Conservation (phyloP, 2,113 vertebrate genomes). For the Talpa occidentalis region DNA sequence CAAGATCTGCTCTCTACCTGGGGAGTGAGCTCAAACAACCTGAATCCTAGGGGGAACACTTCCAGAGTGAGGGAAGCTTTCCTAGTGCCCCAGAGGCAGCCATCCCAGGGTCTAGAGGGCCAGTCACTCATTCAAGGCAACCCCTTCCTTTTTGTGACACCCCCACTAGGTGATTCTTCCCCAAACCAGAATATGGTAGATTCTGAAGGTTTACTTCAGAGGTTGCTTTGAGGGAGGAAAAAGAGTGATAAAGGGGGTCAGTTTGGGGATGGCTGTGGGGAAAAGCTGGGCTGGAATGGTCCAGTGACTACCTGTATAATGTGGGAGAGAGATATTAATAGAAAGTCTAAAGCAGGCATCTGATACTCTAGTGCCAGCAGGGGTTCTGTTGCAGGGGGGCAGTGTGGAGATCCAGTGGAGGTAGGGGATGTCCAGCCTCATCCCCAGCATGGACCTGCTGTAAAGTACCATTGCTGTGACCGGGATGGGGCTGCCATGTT, state of each 20-base stretch:
- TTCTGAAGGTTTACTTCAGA: neutral
- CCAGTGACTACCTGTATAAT: neutral
- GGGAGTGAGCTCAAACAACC: neutral
- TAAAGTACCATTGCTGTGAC: rapidly evolving
- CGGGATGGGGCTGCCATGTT: neutral
- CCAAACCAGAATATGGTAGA: neutral
- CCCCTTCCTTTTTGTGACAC: neutral
- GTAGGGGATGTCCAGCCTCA: rapidly evolving
- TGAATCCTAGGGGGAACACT: neutral
- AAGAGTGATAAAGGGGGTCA: neutral
- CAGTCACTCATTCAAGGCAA: neutral
- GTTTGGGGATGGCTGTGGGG: neutral
- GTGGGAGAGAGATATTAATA: neutral
- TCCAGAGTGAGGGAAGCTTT: neutral
- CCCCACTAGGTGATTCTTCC: neutral
- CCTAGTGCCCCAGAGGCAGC: neutral
- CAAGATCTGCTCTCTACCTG: neutral
- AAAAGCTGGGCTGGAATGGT: neutral
- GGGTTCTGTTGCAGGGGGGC: too few species aligned
- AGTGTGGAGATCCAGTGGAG: rapidly evolving
- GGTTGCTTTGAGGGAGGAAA: neutral
- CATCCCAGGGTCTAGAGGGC: neutral
- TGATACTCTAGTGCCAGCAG: rapidly evolving
- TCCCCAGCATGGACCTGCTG: rapidly evolving
- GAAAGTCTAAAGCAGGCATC: neutral